phyloP scores from a whole-genome alignment of 1,140 invertebrate species.

The Drosophila dunni region DNA sequence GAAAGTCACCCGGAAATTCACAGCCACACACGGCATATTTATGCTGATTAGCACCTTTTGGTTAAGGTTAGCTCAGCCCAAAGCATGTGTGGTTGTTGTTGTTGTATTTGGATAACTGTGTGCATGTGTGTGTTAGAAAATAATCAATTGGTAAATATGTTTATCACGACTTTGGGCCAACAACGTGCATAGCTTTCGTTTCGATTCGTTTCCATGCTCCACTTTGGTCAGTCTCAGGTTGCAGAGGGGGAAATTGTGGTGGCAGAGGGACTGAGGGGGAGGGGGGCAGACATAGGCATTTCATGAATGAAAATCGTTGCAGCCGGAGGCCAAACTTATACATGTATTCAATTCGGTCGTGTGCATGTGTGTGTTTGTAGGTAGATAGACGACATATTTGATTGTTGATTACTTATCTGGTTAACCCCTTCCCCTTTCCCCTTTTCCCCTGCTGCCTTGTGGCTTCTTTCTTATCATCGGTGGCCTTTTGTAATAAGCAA shows the following conservation, averaged over 20 bases:
- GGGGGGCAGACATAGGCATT: constrained; percentile 7
- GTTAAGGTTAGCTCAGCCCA: constrained; percentile 55
- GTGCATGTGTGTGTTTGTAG: constrained; percentile 22
- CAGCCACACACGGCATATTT: constrained; percentile 55
- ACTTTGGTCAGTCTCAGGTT: constrained; percentile 49
- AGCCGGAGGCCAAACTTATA: constrained; percentile 19
- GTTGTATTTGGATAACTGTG: constrained; percentile 26
- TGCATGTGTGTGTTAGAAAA: constrained; percentile 63
- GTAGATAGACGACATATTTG: constrained; percentile 39
- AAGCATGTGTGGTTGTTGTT: constrained; percentile 51
- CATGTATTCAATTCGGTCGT: neutral
- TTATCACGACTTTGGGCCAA: constrained; percentile 76
- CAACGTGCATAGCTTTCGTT: constrained; percentile 62
- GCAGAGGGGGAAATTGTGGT: neutral
- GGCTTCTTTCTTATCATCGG: constrained; percentile 42
- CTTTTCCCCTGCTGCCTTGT: constrained; percentile 4
- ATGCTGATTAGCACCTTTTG: constrained; percentile 78
- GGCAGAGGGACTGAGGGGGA: too few relatives aligned
- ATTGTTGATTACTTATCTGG: constrained; percentile 48
- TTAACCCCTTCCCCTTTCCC: constrained; percentile 12
- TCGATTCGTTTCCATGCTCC: constrained; percentile 62
- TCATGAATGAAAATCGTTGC: constrained; percentile 45
- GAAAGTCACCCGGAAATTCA: constrained; percentile 70
- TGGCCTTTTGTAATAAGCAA: constrained; percentile 73
- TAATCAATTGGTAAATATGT: constrained; percentile 82